Base-by-base conservation (phyloP, 2,888 invertebrate genomes). In the Limnephilus auricula region DNA sequence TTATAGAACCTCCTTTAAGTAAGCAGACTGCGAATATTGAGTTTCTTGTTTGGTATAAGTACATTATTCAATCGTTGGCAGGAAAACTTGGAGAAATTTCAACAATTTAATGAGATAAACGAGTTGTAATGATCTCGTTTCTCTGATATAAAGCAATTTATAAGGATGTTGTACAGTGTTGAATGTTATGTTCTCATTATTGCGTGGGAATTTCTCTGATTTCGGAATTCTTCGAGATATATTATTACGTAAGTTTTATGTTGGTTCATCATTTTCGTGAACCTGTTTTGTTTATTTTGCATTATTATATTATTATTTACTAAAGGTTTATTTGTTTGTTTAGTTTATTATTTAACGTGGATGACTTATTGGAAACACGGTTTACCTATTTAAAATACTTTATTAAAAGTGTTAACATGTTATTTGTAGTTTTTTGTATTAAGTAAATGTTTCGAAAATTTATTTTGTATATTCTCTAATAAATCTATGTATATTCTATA, bases 91-190 rank as follows among this genome's bases (percentile, higher is more conserved):
- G 31, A 30, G 80, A 31, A 80, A 80, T 80, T 80, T 80, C 30
- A 80, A 80, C 80, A 13, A 80, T 80, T 80, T 80, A 80, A 80
- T 80, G 31, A 80, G 80, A 31, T 80, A 80, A 80, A 80, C 30
- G 80, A 80, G 31, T 4, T 80, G 80, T 80, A 80, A 80, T 80
- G 31, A 80, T 80, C 80, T 80, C 31, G 80, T 32, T 80, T 80
- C 80, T 31, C 80, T 80, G 31, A 80, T 65, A 65, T 65, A 25
- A 65, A 65, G 50, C 50, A 65, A 65, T 65, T 65, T 65, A 65
- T 65, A 65, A 5, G 25, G 50, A 25, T 65, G 18, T 65, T 65
- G 50, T 65, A 25, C 25, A 4, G 25, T 25, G 50, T 65, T 65
- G 50, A 65, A 65, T 65, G 50, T 25, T 25, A 4, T 65, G 50